Conservation (phyloP, 2,113 vertebrate genomes). For the Poeciliopsis occidentalis region DNA sequence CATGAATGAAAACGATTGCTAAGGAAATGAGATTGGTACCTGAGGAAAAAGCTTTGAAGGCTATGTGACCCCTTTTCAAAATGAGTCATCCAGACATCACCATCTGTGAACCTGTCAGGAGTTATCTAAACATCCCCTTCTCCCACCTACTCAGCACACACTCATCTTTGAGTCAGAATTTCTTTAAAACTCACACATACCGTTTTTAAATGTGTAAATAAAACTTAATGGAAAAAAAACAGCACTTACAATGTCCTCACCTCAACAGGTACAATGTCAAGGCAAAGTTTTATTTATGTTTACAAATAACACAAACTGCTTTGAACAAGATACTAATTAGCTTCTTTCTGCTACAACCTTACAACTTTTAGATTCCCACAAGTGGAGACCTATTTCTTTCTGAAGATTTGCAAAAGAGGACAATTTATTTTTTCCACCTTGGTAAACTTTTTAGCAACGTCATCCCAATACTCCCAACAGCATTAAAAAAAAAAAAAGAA, state of each 20-base stretch:
- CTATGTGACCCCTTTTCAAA: conserved; percentile 42
- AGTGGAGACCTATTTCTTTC: too few relatives aligned
- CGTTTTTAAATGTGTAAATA: conserved; percentile 34
- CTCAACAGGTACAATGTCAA: too few relatives aligned
- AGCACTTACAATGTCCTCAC: too few relatives aligned
- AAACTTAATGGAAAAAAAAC: neutral
- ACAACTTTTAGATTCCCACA: too few relatives aligned
- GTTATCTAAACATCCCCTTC: conserved; percentile 1
- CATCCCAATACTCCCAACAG: neutral
- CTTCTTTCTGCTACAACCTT: too few relatives aligned
- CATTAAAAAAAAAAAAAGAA: neutral
- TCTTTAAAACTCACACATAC: conserved; percentile 30
- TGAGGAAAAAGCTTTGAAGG: conserved; percentile 21
- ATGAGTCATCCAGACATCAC: conserved; percentile 39
- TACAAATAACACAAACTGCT: too few relatives aligned
- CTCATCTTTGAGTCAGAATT: conserved; percentile 29
- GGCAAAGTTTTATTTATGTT: too few relatives aligned
- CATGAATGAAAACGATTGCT: conserved; percentile 43
- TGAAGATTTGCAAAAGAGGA: too few relatives aligned
- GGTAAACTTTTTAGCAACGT: neutral
- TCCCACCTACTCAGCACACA: conserved; percentile 23
- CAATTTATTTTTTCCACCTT: neutral
- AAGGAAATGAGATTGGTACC: conserved; percentile 29
- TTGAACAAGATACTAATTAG: too few relatives aligned
- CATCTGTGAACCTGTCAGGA: conserved; percentile 8